Evolutionary conservation across 2,888 invertebrate genomes (phyloP).

Genomic region (Watsonalla cultraria): DNA sequence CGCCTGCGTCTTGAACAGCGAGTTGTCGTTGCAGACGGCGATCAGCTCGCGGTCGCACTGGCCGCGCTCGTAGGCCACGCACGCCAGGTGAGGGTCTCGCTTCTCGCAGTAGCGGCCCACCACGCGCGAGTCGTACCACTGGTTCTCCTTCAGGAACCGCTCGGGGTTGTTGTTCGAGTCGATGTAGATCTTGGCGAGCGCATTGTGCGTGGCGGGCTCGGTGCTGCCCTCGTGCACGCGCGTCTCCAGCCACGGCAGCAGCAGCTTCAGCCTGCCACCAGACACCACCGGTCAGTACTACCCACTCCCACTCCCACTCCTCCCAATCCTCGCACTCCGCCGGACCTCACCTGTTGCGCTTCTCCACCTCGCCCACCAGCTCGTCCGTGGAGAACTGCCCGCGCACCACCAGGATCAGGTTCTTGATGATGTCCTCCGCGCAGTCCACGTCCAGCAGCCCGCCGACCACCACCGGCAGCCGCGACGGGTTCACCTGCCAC

Average conservation of each 20-base stretch:
- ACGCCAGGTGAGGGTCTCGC: constrained; percentile 98
- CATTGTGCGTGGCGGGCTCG: constrained; percentile 99
- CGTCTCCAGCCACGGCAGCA: constrained; percentile 98
- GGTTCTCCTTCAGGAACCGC: constrained; percentile 92
- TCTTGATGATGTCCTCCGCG: constrained; percentile 99
- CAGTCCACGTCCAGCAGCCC: constrained; percentile 99
- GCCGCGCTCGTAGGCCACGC: constrained; percentile 99
- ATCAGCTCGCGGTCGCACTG: constrained; percentile 98
- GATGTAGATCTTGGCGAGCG: constrained; percentile 99
- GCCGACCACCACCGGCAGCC: constrained; percentile 98
- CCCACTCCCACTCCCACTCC: background rate
- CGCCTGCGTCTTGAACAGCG: constrained; percentile 99
- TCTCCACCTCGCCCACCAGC: constrained; percentile 97
- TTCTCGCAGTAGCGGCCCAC: constrained; percentile 99
- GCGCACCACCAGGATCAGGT: constrained; percentile 97
- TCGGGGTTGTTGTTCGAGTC: constrained; percentile 99
- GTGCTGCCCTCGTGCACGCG: constrained; percentile 98
- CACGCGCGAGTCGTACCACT: constrained; percentile 96
- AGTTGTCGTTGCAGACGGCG: constrained; percentile 99
- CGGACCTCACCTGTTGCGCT: constrained; percentile 85
- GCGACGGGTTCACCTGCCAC: constrained; percentile 93
- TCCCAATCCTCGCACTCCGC: background rate
- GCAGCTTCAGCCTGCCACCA: constrained; percentile 84
- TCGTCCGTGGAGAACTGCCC: constrained; percentile 99
- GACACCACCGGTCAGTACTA: background rate